These are phyloP conservation scores for Ceratina japonica DNA, from an alignment of 1,140 invertebrate species.

Conservation along the genomic window DNA sequence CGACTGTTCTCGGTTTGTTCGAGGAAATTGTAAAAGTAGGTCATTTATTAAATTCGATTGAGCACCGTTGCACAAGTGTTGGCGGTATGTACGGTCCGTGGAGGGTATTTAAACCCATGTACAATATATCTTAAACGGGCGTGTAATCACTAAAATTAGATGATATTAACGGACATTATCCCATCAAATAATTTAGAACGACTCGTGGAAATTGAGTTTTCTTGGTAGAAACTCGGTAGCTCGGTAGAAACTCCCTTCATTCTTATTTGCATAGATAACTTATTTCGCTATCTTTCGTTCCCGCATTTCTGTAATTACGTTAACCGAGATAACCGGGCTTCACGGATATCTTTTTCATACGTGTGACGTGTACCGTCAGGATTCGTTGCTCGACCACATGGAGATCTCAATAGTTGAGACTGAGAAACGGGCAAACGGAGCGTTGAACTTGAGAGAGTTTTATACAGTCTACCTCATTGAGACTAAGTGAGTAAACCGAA, in stretches of 20 bases:
- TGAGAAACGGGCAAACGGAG: slow-evolving; percentile 89
- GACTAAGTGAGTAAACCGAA: slow-evolving; percentile 83
- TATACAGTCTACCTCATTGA: slow-evolving; percentile 92
- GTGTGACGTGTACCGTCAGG: slow-evolving; percentile 77
- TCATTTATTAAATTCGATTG: slow-evolving; percentile 18
- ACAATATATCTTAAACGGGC: neutral
- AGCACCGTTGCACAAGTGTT: slow-evolving; percentile 25
- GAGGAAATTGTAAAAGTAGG: slow-evolving; percentile 1
- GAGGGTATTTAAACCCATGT: slow-evolving; percentile 13
- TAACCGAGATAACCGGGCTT: neutral
- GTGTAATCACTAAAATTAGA: neutral
- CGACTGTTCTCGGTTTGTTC: neutral
- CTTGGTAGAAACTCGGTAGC: no score
- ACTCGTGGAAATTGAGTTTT: no score
- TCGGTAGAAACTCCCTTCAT: neutral
- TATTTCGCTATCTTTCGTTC: neutral
- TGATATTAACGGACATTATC: neutral
- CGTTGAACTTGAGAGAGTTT: slow-evolving; percentile 89
- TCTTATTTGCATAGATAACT: neutral
- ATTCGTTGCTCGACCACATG: slow-evolving; percentile 87
- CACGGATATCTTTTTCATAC: neutral
- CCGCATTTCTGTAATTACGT: neutral
- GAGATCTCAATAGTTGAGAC: slow-evolving; percentile 91
- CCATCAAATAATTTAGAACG: neutral
- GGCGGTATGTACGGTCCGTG: neutral